Base-by-base conservation (phyloP, 1,140 invertebrate species). In the Trichonephila inaurata region DNA sequence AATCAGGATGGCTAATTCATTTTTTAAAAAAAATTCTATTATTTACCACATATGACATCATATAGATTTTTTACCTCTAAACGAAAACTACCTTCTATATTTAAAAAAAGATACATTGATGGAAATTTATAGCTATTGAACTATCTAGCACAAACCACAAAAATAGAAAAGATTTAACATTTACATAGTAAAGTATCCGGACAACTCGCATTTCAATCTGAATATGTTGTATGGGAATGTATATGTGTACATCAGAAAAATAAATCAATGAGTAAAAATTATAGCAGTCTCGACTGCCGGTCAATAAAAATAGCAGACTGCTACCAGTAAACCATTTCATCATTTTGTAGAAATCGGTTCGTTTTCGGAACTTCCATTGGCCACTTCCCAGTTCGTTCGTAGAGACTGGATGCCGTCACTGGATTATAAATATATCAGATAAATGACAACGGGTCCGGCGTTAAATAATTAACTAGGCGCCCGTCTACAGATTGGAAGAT, bases 381-480 rank as follows among this genome's bases (percentile, higher is more conserved):
- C 72, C 72, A 18, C 18, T 77, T 77, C 72, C 72, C 72, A 28
- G 72, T 77, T 40, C 33, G 72, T 77, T 77, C 72, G 33, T 77
- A 28, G 72, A 77, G 72, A 77, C 72, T 77, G 14, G 18, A 77
- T 77, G 72, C 72, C 72, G 72, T 77, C 72, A 77, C 28, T 77
- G 72, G 72, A 77, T 77, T 77, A 77, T 77, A 77, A 77, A 77
- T 77, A 77, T 77, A 77, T 77, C 72, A 77, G 28, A 77, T 40
- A 77, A 77, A 77, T 77, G 72, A 77, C 72, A 77, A 19, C 72
- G 72, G 72, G 72, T 40, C 72, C 72, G 72, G 72, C 72, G 33
- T 77, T 77, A 77, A 77, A 77, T 77, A 77, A 77, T 77, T 77
- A 77, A 77, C 72, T 77, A 77, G 72, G 72, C 72, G 72, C 72